phyloP scores from a whole-genome alignment of 2,113 vertebrate species.

The Hystrix cristata region DNA sequence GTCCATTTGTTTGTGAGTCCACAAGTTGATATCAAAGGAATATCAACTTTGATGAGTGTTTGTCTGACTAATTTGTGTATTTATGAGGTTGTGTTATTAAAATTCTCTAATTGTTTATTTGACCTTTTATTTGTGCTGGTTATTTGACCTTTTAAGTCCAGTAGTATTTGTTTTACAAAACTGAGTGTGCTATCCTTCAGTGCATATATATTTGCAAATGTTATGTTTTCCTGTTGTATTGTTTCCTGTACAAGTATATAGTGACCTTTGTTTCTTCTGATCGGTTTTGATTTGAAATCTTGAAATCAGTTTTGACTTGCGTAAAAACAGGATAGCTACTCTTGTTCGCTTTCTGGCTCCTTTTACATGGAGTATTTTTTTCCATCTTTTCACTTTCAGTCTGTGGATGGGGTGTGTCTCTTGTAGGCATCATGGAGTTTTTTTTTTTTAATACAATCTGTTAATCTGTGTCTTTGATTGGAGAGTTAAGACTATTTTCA shows the following conservation, averaged over 20 bases:
- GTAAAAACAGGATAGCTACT: neutral
- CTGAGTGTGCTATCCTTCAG: neutral
- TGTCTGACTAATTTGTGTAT: neutral
- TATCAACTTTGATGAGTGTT: neutral
- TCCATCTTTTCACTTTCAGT: neutral
- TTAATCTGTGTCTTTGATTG: too few species aligned
- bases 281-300: neutral
- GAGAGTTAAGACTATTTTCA: neutral
- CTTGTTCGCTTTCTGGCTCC: neutral
- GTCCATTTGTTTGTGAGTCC: too few species aligned
- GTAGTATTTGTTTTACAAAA: neutral
- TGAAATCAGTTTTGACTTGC: neutral
- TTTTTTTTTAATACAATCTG: too few species aligned
- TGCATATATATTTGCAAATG: neutral
- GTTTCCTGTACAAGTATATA: neutral
- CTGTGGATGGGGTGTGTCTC: neutral
- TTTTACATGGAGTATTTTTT: neutral
- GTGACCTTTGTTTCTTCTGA: neutral
- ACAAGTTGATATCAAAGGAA: too few species aligned
- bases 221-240: neutral
- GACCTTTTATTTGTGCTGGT: neutral
- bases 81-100: neutral
- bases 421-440: neutral
- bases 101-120: neutral
- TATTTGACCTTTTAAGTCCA: neutral